Conservation (phyloP, 2,888 invertebrate species). For the Campoplex capitator region DNA sequence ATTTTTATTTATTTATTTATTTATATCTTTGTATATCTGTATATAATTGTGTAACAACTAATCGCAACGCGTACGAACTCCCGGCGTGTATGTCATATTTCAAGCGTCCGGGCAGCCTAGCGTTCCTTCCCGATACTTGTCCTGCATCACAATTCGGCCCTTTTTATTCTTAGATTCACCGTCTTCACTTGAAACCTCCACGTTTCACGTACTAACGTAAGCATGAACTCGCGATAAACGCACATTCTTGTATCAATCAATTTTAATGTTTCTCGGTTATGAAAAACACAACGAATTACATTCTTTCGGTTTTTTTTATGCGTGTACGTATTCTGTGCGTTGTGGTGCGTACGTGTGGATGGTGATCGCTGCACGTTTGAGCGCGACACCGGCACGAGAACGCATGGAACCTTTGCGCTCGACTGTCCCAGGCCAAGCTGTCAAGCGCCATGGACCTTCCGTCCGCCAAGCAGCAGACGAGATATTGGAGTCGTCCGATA, state of each 20-base stretch:
- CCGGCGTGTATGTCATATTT: constrained; percentile 61
- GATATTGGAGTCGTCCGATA: constrained; percentile 47
- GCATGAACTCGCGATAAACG: constrained; percentile 52
- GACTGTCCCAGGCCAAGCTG: constrained; percentile 67
- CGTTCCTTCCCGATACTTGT: constrained; percentile 55
- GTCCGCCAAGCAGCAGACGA: constrained; percentile 67
- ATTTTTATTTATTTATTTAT: background rate
- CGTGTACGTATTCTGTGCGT: background rate
- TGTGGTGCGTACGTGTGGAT: background rate
- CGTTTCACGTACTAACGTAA: constrained; percentile 52
- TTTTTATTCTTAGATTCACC: constrained; percentile 25
- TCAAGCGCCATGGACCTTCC: constrained; percentile 68
- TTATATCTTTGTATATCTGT: constrained; percentile 9
- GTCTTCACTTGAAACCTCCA: constrained; percentile 42
- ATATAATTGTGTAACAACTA: constrained; percentile 27
- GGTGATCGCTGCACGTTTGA: background rate
- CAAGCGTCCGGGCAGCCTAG: constrained; percentile 59
- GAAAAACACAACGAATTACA: constrained; percentile 4
- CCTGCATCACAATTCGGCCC: constrained; percentile 62
- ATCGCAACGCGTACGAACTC: constrained; percentile 39
- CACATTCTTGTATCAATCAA: constrained; percentile 59
- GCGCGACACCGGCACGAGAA: constrained; percentile 43
- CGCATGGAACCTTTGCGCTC: constrained; percentile 53
- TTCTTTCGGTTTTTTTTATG: background rate
- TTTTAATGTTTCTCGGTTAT: constrained; percentile 10